phyloP scores from a whole-genome alignment of 64 coral and sea anemone genomes.

The Orbicella faveolata region DNA sequence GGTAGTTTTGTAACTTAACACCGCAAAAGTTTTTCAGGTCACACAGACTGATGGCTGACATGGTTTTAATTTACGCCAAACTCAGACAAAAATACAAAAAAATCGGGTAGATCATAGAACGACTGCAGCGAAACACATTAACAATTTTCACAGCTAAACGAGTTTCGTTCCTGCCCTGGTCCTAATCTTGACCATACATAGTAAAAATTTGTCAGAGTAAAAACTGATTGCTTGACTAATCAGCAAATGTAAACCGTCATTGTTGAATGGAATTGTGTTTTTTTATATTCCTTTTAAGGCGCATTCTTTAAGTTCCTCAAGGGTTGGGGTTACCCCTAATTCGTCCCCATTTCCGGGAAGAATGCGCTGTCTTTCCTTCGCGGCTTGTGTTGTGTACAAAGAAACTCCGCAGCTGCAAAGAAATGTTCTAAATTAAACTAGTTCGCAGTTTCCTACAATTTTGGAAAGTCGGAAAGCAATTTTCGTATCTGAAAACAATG shows the following conservation, averaged over 20 bases:
- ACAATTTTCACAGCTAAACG: not conserved
- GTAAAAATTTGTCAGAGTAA: too few species aligned
- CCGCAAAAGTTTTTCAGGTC: not conserved
- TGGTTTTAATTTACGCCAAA: not conserved
- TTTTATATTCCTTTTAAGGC: conserved; percentile 10
- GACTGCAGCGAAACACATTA: too few species aligned
- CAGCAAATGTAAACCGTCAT: not conserved
- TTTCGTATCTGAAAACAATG: too few species aligned
- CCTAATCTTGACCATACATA: not conserved
- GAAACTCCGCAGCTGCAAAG: not conserved
- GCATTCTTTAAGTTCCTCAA: not conserved
- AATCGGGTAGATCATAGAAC: not conserved
- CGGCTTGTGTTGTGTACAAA: not conserved
- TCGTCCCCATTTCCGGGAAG: not conserved
- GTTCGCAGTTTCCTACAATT: not conserved
- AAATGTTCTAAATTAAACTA: not conserved
- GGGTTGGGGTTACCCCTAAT: not conserved
- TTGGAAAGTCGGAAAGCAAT: too few species aligned
- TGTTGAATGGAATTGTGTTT: not conserved
- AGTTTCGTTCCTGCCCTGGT: not conserved
- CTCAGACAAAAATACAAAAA: not conserved
- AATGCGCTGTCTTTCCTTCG: not conserved
- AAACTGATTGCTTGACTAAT: not conserved
- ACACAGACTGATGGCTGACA: not conserved
- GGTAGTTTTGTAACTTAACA: not conserved